Base-by-base conservation (phyloP, 2,888 invertebrate species). In the Oegoconia quadripuncta region DNA sequence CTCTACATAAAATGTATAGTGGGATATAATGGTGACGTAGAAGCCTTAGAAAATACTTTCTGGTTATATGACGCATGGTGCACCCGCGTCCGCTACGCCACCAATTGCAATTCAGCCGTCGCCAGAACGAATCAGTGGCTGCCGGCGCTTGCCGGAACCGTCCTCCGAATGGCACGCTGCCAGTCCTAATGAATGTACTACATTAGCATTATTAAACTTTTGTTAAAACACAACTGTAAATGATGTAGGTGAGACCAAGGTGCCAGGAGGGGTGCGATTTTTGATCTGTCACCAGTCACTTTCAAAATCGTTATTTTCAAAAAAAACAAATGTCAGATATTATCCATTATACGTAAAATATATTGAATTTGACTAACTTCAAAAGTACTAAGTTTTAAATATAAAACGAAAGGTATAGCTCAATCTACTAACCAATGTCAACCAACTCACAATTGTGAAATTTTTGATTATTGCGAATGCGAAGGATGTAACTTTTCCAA, bases 111-210 rank as follows among this genome's bases (percentile, higher is more conserved):
- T 77, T 73, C 75, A 69, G 69, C 64, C 74, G 69, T 69, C 70
- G 72, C 71, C 65, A 71, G 66, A 76, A 76, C 74, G 67, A 76
- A 77, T 74, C 67, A 74, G 59, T 52, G 57, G 54, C 56, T 57
- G 63, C 70, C 65, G 69, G 63, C 70, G 67, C 60, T 77, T 75
- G 69, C 68, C 75, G 79, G 78, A 79, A 80, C 75, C 68, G 65
- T 71, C 74, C 69, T 69, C 56, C 42, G 56, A 67, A 72, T 82
- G 83, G 81, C 82, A 74, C 55, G 47, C 55, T 69, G 82, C 83
- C 83, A 83, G 65, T 64, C 55, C 47, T 69, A 72, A 74, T 73
- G 63, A 70, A 66, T 64, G 59, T 59, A 38, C 35, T 27, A 65
- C 59, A 59, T n/a, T 61, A 64, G 68, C 64, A 65, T 69, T 65